Evolutionary conservation across 1,140 invertebrate genomes (phyloP).

Genomic region (Cyclina sinensis): DNA sequence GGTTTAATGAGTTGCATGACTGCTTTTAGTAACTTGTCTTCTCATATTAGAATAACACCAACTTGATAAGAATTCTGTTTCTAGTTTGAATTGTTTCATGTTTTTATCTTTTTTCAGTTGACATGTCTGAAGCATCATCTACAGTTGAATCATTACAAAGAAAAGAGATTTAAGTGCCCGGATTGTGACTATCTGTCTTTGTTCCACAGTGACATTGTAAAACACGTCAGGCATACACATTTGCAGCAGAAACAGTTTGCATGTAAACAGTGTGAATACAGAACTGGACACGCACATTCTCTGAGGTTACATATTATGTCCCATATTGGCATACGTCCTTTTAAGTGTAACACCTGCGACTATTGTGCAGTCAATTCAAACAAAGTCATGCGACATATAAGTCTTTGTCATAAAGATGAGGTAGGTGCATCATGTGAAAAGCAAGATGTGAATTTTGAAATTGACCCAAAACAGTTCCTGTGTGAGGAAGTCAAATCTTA

Average conservation of each 20-base stretch:
- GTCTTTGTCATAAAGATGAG: not conserved
- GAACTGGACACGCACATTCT: constrained; percentile 37
- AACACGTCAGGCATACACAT: constrained; percentile 53
- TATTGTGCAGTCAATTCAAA: constrained; percentile 26
- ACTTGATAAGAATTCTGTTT: too few relatives aligned
- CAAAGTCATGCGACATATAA: constrained; percentile 56
- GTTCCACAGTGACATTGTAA: constrained; percentile 43
- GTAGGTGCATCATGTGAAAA: constrained; percentile 35
- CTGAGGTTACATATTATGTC: constrained; percentile 62
- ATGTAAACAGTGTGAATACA: constrained; percentile 65
- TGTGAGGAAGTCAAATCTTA: constrained; percentile 30
- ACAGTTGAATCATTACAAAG: constrained; percentile 20
- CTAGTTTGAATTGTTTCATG: too few relatives aligned
- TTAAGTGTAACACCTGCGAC: constrained; percentile 52
- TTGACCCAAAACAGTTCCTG: constrained; percentile 57
- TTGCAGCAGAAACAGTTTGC: constrained; percentile 49
- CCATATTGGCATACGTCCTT: constrained; percentile 51
- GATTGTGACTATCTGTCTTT: constrained; percentile 23
- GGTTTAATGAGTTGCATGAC: too few relatives aligned
- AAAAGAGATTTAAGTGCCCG: constrained; percentile 58
- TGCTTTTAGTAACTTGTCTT: too few relatives aligned
- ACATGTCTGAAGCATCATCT: constrained; percentile 42
- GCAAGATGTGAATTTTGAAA: constrained; percentile 50
- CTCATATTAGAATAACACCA: too few relatives aligned
- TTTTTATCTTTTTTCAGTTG: constrained; percentile 9